Evolutionary conservation across 2,888 invertebrate species (phyloP).

Genomic region (Drosophila imparisetae): DNA sequence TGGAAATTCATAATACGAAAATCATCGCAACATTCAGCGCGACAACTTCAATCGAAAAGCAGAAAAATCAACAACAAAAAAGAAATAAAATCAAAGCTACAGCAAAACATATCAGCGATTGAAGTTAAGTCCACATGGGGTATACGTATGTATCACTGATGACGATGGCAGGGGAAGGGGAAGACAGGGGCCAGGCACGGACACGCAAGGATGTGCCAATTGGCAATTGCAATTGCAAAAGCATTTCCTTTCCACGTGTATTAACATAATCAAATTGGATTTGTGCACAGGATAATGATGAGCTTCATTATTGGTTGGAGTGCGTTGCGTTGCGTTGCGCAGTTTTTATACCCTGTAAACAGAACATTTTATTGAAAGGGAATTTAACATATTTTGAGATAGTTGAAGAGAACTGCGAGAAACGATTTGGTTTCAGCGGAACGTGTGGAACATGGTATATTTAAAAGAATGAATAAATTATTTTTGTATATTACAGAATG

Average conservation of each 20-base stretch:
- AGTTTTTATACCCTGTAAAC: conserved; percentile 36
- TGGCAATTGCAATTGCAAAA: conserved; percentile 78
- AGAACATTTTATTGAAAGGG: neutral
- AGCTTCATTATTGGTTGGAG: conserved; percentile 79
- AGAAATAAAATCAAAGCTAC: conserved; percentile 52
- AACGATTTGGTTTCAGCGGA: neutral
- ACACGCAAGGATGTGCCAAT: conserved; percentile 68
- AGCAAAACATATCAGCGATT: conserved; percentile 44
- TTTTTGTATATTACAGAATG: neutral
- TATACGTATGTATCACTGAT: conserved; percentile 14
- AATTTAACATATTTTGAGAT: neutral
- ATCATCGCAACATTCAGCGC: conserved; percentile 23
- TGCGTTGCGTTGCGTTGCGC: conserved; percentile 42
- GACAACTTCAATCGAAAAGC: conserved; percentile 52
- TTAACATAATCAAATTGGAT: conserved; percentile 82
- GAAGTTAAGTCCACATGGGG: conserved; percentile 37
- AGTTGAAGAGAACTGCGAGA: no score
- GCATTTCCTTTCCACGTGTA: conserved; percentile 81
- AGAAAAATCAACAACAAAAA: conserved; percentile 45
- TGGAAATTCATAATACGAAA: conserved; percentile 55
- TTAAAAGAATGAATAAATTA: neutral
- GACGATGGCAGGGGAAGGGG: neutral
- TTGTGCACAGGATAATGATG: conserved; percentile 82
- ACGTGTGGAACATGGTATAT: neutral
- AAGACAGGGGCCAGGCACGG: conserved; percentile 13